Conservation (phyloP, 2,113 vertebrate species). For the Takifugu bimaculatus region DNA sequence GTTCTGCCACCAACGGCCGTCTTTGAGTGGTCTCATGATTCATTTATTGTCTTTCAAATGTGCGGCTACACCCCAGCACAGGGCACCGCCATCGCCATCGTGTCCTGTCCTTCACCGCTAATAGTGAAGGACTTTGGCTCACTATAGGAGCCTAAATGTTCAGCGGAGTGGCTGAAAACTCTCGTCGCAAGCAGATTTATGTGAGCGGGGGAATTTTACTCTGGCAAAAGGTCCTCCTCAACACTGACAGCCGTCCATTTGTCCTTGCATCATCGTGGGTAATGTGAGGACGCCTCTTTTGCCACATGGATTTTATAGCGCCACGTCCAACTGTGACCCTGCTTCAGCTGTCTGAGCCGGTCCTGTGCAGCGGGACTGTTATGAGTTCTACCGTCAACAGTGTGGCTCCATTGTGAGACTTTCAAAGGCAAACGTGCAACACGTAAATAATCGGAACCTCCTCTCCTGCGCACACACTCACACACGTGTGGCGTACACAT, state of each 20-base stretch:
- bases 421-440: neutral
- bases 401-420: neutral
- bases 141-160: neutral
- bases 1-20: neutral
- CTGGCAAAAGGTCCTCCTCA: conserved; percentile 36
- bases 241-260: conserved; percentile 65
- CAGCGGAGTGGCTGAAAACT: neutral
- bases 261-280: conserved; percentile 56
- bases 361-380: neutral
- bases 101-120: neutral
- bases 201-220: conserved; percentile 49
- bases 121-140: too few relatives aligned
- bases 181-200: conserved; percentile 48
- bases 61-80: too few relatives aligned
- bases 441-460: neutral
- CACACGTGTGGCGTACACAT: conserved; percentile 4
- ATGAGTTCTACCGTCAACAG: conserved; percentile 7
- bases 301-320: neutral
- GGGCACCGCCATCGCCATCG: too few relatives aligned
- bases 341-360: too few relatives aligned
- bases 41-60: neutral
- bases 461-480: neutral
- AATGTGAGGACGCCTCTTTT: conserved; percentile 1
- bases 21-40: neutral
- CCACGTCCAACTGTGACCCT: too few relatives aligned